Evolutionary conservation across 2,797 vertebrate genomes (phyloP), one percentile per base, ranked within the genome.

Genomic region (Sebastes melanostomus): DNA sequence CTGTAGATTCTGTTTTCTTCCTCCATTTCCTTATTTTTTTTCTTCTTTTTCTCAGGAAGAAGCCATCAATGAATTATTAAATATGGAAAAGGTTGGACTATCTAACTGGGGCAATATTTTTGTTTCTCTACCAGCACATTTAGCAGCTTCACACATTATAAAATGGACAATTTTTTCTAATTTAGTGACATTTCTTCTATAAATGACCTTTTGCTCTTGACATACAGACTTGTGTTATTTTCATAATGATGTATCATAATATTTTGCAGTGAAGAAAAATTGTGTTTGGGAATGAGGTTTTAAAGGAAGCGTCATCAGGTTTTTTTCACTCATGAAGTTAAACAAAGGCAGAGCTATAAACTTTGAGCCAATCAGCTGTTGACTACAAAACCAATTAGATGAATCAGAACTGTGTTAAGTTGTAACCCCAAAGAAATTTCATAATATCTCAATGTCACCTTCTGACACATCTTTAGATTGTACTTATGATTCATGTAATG

Each of bases 21-120:
- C 32, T 71, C 29, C 38, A 18, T 50, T 65, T 66, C n/a, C 68
- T 59, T 4, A 1, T 2, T 54, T 66, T 74, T 36, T 52, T 50
- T 60, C 34, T 18, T n/a, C 18, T 58, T 61, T 83, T 81, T 73
- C 76, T 86, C 78, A 83, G 85, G 82, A 93, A 75, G 82, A 91
- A 92, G 86, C 88, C 84, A 91, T 91, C 67, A 81, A 29, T 81
- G 6, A 72, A 72, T 80, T 62, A 80, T 80, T 71, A 69, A 82
- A 76, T 25, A 29, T 58, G 36, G 54, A 65, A 75, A 66, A 24
- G 11, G 27, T 77, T 72, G 29, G 29, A 62, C 24, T 73, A 20
- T 80, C 27, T 29, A 29, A 52, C 76, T 66, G 74, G 38, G 66
- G 29, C 52, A 67, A 38, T 25, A 56, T 38, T 67, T 55, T 24